Base-by-base conservation (phyloP, 2,888 invertebrate genomes). In the Calameuta idolon region DNA sequence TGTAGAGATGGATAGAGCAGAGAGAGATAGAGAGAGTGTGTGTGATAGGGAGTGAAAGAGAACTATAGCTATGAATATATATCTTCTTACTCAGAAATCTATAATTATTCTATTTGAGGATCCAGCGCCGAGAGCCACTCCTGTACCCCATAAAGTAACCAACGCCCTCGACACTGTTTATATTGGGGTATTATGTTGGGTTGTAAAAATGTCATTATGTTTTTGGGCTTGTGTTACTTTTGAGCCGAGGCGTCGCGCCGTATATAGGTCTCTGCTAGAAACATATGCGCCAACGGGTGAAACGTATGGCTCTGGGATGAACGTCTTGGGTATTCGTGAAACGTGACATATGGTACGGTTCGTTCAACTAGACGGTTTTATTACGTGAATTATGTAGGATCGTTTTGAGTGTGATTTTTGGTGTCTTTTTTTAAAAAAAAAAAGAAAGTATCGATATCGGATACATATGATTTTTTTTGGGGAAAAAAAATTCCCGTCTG, bases 41-140 rank as follows among this genome's bases (percentile, higher is more conserved):
- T 23, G 55, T 23, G 23, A 3, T 0, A 33, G 33, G 35, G 2
- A 55, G 23, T 0, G 55, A 55, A 23, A 9, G 23, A 55, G 37
- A 55, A 55, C 23, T 55, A 23, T 55, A 23, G 55, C 55, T 9
- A 55, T 23, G 23, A 55, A 55, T 55, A 55, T 55, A 55, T 55
- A 55, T 55, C 55, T 23, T 23, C 55, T 55, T 55, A 55, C 55
- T 55, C 55, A 55, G 71, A 34, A 71, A 71, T 71, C 33, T 31
- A 71, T 71, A 31, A 71, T 55, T 55, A 23, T 71, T 71, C 71
- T 71, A 71, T 71, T 71, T 71, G 12, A 71, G 71, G 71, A 71
- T 71, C 71, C 31, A 71, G 1, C 15, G 71, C 71, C 71, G 23
- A 31, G 33, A 71, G 71, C 71, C 71, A 71, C 71, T 71, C 69